These are phyloP conservation scores for Caenorhabditis sp. DNA, from an alignment of 2,888 invertebrate species.

Conservation along the genomic window DNA sequence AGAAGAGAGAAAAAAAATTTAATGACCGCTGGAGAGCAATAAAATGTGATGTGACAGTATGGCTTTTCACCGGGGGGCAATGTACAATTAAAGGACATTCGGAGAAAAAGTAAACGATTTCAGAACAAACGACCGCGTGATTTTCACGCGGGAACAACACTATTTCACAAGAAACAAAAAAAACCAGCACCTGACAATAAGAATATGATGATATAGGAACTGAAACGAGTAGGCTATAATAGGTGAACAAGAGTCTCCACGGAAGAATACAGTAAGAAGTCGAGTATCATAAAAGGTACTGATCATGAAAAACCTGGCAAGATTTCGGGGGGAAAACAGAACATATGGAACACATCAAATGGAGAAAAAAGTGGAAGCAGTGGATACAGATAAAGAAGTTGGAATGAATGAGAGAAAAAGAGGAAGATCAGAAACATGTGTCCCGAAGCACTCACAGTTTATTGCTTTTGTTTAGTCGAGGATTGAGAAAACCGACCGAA, in stretches of 20 bases:
- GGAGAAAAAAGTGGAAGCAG: slow-evolving; percentile 20
- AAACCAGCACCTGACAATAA: slow-evolving; percentile 23
- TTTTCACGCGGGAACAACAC: slow-evolving; percentile 43
- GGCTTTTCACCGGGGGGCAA: slow-evolving; percentile 43
- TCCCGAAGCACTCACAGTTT: slow-evolving; percentile 7
- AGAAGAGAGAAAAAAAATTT: slow-evolving; percentile 22
- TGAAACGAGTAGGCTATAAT: not conserved
- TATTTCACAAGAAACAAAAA: slow-evolving; percentile 29
- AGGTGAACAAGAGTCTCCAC: slow-evolving; percentile 21
- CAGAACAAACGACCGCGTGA: slow-evolving; percentile 33
- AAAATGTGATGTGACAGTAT: slow-evolving; percentile 51
- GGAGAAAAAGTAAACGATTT: slow-evolving; percentile 26
- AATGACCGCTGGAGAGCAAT: slow-evolving; percentile 50
- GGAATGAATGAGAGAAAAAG: slow-evolving; percentile 27
- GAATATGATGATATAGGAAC: slow-evolving; percentile 20
- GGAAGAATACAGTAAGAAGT: slow-evolving; percentile 27
- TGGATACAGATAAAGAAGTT: slow-evolving; percentile 40
- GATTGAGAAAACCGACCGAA: slow-evolving; percentile 60
- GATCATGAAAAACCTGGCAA: slow-evolving; percentile 24
- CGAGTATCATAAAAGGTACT: not conserved
- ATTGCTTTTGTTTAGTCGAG: slow-evolving; percentile 37
- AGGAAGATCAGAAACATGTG: slow-evolving; percentile 49
- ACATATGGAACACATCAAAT: slow-evolving; percentile 47
- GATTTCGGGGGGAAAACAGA: not conserved
- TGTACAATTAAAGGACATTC: slow-evolving; percentile 45